Evolutionary conservation across 2,113 vertebrate genomes (phyloP), one percentile per base, ranked within the genome.

Genomic region (Pelmatolapia mariae): DNA sequence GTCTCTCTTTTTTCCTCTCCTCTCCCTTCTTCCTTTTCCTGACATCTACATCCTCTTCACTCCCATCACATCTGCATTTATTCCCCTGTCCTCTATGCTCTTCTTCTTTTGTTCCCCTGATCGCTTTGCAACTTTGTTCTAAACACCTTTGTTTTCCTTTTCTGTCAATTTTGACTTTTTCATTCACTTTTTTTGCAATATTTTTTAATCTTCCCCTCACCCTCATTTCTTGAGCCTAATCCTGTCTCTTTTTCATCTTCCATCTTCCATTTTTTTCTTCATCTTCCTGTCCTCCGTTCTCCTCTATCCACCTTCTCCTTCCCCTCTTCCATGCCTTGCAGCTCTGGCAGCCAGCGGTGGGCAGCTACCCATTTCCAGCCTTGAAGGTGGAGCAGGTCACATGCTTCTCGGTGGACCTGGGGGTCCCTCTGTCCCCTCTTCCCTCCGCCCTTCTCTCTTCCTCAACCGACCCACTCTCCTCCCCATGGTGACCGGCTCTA

Each of bases 261-360:
- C 40, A 12, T 19, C 59, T 38, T n/a, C 29, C 6, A 18, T n/a
- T 31, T 54, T 11, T 47, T 7, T 68, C n/a, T 36, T 66, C 24
- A 22, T 63, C 33, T 8, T 12, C 2, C 36, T n/a, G 9, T 79
- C 31, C 54, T 29, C 54, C 31, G 18, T n/a, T 83, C n/a, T 22
- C 36, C 29, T 22, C n/a, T 47, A 19, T 78, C 7, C 73, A 31
- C 71, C 29, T 11, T 80, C 15, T 3, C 38, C 78, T 56, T 11
- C 53, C 19, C 40, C 63, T 76, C 47, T n/a, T 33, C 38, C 45
- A 2, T 24, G 19, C 16, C 10, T 12, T 22, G 10, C 96, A 98
- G 97, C 97, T 36, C 94, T 98, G 95, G 97, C 97, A 89, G 97
- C 97, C 94, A 97, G 96, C 94, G 94, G 97, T 92, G 97, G 97